Evolutionary conservation across 2,113 vertebrate species (phyloP), one percentile per base, ranked within the genome.

Genomic region (Pycnonotus jocosus): DNA sequence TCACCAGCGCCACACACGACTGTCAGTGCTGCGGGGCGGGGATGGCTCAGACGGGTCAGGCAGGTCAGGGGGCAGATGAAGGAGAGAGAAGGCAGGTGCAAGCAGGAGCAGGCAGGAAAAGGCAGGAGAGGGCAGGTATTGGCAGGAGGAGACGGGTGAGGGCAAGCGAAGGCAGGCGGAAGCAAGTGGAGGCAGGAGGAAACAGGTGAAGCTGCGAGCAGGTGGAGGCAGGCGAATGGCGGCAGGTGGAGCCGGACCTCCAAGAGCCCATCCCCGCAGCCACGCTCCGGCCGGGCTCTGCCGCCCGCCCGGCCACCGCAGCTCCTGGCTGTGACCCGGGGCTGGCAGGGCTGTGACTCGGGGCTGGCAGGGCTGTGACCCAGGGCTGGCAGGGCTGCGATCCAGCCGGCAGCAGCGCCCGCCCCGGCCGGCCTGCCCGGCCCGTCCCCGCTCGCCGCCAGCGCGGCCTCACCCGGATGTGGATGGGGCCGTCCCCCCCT

Each of bases 1-100:
- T 10, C 40, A 37, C 10, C 56, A 48, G 18, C 2, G 2, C 38
- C 3, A 35, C 50, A 23, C 64, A 37, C 0, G 5, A 9, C 0
- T 4, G 21, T 2, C 28, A 12, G 7, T 0, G 5, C 35, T 25
- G 27, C 3, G 10, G 37, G 4, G 9, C 10, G 2, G 7, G 14
- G 50, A 57, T 18, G 18, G 44, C 18, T 23, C 19, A 6, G 37
- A n/a, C 9, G 6, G 27, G 16, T 4, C 76, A 21, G 19, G 33
- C 18, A 51, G 54, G 27, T 12, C 48, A 27, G 15, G 31, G 10
- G 31, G 10, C 8, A 8, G 25, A 6, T 3, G 27, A 8, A 18
- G 18, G 25, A 28, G 28, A 35, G 5, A 12, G 25, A 6, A 31
- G 27, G 28, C 12, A 51, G 17, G 25, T 8, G 7, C 8, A 12